Percentiles rank a stretch among this genome's conserved stretches.
These are phyloP conservation scores for Neosilurus mollespiculum DNA, from an alignment of 2,797 vertebrate genomes.

Conservation along the genomic window DNA sequence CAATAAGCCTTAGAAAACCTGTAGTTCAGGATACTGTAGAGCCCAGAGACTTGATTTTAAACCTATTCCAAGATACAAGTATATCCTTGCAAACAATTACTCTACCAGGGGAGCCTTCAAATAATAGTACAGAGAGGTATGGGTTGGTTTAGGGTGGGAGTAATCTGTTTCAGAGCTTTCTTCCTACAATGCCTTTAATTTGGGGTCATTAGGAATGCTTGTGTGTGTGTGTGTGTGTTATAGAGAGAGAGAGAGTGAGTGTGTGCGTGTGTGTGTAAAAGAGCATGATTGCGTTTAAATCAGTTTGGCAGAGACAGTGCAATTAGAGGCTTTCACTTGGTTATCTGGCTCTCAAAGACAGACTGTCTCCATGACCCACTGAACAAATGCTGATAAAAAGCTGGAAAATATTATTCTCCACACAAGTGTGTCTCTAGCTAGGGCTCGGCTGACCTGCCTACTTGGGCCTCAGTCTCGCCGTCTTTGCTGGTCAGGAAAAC, in stretches of 20 bases:
- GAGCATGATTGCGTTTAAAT: constrained; percentile 59
- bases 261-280: constrained; percentile 22
- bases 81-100: constrained; percentile 41
- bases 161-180: constrained; percentile 57
- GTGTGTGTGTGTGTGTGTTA: constrained; percentile 37
- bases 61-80: not conserved
- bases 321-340: constrained; percentile 60
- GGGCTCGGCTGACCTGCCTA: constrained; percentile 48
- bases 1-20: constrained; percentile 8
- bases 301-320: constrained; percentile 59
- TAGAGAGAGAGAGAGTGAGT: constrained; percentile 11
- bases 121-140: constrained; percentile 59
- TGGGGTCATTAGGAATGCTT: constrained; percentile 58
- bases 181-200: constrained; percentile 63
- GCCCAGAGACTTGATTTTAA: not conserved
- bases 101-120: constrained; percentile 56
- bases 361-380: constrained; percentile 64
- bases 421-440: constrained; percentile 54
- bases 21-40: constrained; percentile 21
- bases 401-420: constrained; percentile 62
- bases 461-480: constrained; percentile 37
- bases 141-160: constrained; percentile 41
- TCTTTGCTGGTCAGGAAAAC: constrained; percentile 52
- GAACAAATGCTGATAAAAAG: constrained; percentile 70
- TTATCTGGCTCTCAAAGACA: constrained; percentile 67